These are phyloP conservation scores for Dasyurus viverrinus DNA, from an alignment of 2,113 vertebrate genomes.

Conservation along the genomic window DNA sequence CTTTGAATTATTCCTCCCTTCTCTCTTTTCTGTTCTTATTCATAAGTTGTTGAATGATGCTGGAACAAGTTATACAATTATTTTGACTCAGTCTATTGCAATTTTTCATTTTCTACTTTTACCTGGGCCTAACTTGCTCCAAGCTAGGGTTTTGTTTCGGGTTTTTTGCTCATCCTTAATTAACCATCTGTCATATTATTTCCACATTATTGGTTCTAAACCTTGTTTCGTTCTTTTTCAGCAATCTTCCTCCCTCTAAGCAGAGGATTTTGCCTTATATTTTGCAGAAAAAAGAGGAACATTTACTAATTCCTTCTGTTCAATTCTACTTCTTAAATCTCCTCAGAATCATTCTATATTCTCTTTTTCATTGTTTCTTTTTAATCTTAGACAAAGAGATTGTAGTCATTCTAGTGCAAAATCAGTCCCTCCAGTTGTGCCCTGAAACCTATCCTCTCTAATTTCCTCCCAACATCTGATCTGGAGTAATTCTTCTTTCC, in stretches of 20 bases:
- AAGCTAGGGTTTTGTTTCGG: neutral
- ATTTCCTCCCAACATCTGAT: neutral
- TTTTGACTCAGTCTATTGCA: neutral
- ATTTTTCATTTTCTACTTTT: neutral
- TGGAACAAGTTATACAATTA: neutral
- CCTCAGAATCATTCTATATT: neutral
- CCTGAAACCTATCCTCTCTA: neutral
- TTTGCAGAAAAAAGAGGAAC: too few species aligned
- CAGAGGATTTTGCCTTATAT: neutral
- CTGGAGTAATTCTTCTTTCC: neutral
- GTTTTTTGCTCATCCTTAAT: neutral
- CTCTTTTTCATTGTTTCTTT: neutral
- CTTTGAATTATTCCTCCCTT: neutral
- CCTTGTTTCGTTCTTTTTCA: neutral
- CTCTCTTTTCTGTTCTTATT: neutral
- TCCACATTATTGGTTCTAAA: neutral
- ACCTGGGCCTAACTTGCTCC: neutral
- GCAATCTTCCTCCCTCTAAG: neutral
- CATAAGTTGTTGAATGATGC: neutral
- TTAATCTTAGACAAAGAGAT: neutral
- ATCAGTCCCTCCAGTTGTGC: neutral
- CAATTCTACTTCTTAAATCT: neutral
- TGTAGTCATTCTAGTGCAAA: neutral
- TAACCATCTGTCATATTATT: neutral
- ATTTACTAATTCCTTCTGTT: neutral